phyloP scores from a whole-genome alignment of 2,113 vertebrate species.

The Oryzias melastigma region DNA sequence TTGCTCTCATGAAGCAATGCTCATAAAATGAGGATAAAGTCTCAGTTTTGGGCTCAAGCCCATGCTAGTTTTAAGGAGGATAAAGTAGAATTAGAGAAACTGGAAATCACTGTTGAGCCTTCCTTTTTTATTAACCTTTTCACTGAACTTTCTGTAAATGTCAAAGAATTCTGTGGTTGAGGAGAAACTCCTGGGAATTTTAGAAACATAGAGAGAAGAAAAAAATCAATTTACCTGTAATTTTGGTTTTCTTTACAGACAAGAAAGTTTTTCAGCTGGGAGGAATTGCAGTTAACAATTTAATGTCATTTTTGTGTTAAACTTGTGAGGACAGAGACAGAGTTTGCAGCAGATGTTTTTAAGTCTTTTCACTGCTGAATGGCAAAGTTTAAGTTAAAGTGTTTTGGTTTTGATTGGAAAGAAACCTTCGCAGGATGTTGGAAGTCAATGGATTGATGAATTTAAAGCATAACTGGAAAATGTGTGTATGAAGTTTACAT shows the following conservation, averaged over 20 bases:
- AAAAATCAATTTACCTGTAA: neutral
- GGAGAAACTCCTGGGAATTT: neutral
- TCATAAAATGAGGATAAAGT: neutral
- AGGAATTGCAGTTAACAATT: no score
- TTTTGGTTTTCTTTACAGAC: neutral
- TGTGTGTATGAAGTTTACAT: no score
- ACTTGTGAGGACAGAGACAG: no score
- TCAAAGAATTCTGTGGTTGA: neutral
- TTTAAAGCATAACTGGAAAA: no score
- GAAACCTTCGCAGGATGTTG: neutral
- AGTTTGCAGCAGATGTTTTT: no score
- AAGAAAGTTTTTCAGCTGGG: no score
- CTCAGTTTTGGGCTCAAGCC: neutral
- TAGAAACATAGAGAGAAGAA: neutral
- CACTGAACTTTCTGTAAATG: neutral
- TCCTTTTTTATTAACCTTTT: neutral
- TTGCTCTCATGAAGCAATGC: neutral
- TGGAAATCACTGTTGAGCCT: neutral
- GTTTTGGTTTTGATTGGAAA: neutral
- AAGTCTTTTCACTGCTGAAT: no score
- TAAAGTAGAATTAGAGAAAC: neutral
- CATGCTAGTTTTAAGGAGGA: neutral
- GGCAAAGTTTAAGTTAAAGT: neutral
- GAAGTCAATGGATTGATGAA: no score
- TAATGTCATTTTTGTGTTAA: no score